phyloP scores from a whole-genome alignment of 2,113 vertebrate species.

The Phylloscopus trochilus region DNA sequence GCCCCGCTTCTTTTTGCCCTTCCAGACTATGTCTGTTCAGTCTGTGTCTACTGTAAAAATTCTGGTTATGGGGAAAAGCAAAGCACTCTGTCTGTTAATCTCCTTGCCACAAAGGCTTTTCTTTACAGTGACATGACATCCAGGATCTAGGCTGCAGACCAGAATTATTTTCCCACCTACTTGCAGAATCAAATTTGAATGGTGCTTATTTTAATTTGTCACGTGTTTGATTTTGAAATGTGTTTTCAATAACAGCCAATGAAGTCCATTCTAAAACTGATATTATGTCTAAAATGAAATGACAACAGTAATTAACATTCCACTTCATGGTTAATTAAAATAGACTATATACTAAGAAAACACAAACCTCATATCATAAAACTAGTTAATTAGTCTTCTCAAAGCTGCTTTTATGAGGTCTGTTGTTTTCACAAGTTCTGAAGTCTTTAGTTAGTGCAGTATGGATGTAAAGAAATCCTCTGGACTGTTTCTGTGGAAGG shows the following conservation, averaged over 20 bases:
- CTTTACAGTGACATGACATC: slow-evolving; percentile 4
- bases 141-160: slow-evolving; percentile 10
- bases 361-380: not conserved
- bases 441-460: not conserved
- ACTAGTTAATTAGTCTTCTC: slow-evolving; percentile 20
- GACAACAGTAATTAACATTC: slow-evolving; percentile 54
- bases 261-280: slow-evolving; percentile 54
- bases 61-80: not conserved
- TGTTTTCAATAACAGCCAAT: slow-evolving; percentile 29
- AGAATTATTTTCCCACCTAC: slow-evolving; percentile 22
- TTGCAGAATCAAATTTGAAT: not conserved
- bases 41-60: slow-evolving; percentile 24
- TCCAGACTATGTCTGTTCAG: not conserved
- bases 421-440: not conserved
- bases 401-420: not conserved
- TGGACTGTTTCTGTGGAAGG: not conserved
- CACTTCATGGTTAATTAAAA: slow-evolving; percentile 56
- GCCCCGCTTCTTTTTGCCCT: not conserved
- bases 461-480: not conserved
- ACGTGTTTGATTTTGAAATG: slow-evolving; percentile 54
- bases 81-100: slow-evolving; percentile 42
- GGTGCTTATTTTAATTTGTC: slow-evolving; percentile 39
- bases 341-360: slow-evolving; percentile 34
- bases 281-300: slow-evolving; percentile 39
- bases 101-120: slow-evolving; percentile 25